phyloP scores from a whole-genome alignment of 2,113 vertebrate species.

The Lophura nycthemera region DNA sequence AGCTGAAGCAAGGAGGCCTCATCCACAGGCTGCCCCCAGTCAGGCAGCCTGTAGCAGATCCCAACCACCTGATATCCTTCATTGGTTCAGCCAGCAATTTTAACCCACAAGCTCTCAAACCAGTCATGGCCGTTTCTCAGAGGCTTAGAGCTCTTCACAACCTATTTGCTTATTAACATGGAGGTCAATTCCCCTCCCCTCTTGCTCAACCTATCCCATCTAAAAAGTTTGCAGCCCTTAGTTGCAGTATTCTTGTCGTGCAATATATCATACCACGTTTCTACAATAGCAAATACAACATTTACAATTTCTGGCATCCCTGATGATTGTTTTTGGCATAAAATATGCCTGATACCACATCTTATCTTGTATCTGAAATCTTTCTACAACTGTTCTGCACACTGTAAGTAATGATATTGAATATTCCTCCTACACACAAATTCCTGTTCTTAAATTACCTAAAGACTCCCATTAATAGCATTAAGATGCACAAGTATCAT shows the following conservation, averaged over 20 bases:
- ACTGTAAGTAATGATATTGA: background rate
- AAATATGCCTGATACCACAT: background rate
- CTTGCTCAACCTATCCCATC: too few species aligned
- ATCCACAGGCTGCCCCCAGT: background rate
- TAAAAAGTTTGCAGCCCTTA: too few species aligned
- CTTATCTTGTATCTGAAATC: background rate
- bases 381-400: background rate
- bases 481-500: background rate
- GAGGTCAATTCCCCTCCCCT: too few species aligned
- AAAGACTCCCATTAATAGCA: background rate
- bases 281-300: background rate
- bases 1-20: background rate
- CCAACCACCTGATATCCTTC: background rate
- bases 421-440: background rate
- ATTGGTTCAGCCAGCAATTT: background rate
- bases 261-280: too few species aligned
- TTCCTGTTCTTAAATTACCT: background rate
- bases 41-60: background rate
- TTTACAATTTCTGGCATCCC: background rate
- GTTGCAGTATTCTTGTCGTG: too few species aligned
- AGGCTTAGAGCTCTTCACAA: too few species aligned
- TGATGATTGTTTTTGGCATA: background rate
- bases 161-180: too few species aligned
- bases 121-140: too few species aligned
- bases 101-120: background rate